Base-by-base conservation (phyloP, 1,140 invertebrate genomes). In the Globodera ellingtonae region DNA sequence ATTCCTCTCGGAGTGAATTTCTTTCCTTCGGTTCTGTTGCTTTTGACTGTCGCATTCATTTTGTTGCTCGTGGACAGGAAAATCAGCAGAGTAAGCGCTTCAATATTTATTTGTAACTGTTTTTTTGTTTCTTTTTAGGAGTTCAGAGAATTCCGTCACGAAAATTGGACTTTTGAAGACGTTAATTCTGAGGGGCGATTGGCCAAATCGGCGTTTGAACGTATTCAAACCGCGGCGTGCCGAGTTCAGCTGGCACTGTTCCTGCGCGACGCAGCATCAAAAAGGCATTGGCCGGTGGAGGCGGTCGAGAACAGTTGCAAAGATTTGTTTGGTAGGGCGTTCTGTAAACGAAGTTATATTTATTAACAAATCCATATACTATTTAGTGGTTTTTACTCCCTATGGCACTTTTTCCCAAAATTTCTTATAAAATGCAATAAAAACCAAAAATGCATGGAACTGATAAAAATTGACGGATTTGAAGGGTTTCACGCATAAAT, bases 191-290 rank as follows among this genome's bases (percentile, higher is more conserved):
- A 35, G 10, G 46, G 13, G 10, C 18, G 56, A 35, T 70, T 73
- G 5, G 85, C 85, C 70, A 72, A 50, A 73, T 79, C 78, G 47
- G 78, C 78, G 4, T 56, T 86, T 21, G 46, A 81, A 56, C 69
- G 85, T 15, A 84, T 85, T 62, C 82, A 83, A 56, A 82, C 79
- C 13, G 79, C 80, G n/a, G 69, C 73, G 47, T 86, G 85, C 72
- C 65, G 65, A 73, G 35, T 75, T 67, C 59, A 71, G 52, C 50
- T 79, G 21, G 50, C 59, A 66, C 66, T 83, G 71, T 52, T 70
- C 4, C 71, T 76, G 50, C 84, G 80, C 73, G n/a, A 67, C 9
- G n/a, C 79, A 9, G 67, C 79, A 71, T 15, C 24, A 15, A 72
- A 67, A 72, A 66, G 59, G 46, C 18, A 59, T 56, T 74, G 82